A percentile compares a stretch with the other conserved stretches of the same genome.
These are phyloP conservation scores for Pomacea canaliculata DNA, from an alignment of 2,888 invertebrate species.

Conservation along the genomic window DNA sequence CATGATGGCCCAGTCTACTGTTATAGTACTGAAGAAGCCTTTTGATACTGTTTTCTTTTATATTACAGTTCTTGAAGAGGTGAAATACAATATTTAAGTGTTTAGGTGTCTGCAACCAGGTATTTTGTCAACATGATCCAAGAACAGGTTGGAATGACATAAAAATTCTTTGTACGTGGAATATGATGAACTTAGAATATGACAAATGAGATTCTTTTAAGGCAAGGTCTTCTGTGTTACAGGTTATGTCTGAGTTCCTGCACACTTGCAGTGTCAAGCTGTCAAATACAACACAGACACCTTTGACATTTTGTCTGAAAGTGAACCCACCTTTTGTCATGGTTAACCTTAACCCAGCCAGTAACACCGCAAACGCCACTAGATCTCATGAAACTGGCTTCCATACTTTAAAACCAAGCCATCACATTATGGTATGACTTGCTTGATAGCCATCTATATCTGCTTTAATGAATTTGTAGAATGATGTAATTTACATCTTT, in stretches of 20 bases:
- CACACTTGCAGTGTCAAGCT: conserved; percentile 53
- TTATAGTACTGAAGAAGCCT: too few relatives aligned
- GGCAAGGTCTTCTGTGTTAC: conserved; percentile 19
- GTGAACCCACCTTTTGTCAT: conserved; percentile 58
- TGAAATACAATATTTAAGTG: too few relatives aligned
- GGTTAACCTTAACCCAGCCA: conserved; percentile 52
- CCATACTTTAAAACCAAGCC: conserved; percentile 57
- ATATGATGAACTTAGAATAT: background rate
- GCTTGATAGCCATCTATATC: too few relatives aligned
- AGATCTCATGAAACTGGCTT: conserved; percentile 48
- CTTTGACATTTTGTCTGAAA: conserved; percentile 57
- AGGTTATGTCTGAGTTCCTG: conserved; percentile 52
- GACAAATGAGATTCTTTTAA: background rate
- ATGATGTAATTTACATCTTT: too few relatives aligned
- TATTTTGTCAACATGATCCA: too few relatives aligned
- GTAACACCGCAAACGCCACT: conserved; percentile 37
- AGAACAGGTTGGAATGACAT: background rate
- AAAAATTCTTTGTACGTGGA: background rate
- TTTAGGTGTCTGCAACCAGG: too few relatives aligned
- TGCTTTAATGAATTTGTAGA: too few relatives aligned
- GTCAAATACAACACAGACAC: conserved; percentile 63
- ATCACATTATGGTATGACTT: conserved; percentile 53
- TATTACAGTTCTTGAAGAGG: too few relatives aligned
- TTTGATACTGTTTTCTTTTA: too few relatives aligned
- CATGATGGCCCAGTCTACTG: too few relatives aligned